phyloP scores from a whole-genome alignment of 2,888 invertebrate species.

The Cheilosia pagana region DNA sequence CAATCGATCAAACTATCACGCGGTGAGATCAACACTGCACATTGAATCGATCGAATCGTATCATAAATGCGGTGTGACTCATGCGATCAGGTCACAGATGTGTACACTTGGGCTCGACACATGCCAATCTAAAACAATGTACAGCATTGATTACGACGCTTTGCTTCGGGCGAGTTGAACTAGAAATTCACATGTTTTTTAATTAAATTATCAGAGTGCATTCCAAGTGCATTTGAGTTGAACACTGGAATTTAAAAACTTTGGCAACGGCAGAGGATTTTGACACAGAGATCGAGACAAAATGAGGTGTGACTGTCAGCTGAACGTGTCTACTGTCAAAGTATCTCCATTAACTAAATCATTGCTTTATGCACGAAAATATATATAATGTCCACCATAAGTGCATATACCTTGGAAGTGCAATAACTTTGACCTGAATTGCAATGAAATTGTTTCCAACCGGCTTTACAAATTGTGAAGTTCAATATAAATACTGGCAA shows the following conservation, averaged over 20 bases:
- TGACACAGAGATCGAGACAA: not conserved
- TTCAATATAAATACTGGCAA: constrained; percentile 31
- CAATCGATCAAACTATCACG: constrained; percentile 66
- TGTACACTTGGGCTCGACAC: constrained; percentile 47
- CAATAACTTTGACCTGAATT: constrained; percentile 62
- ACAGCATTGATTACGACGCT: constrained; percentile 35
- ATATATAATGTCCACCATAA: constrained; percentile 6
- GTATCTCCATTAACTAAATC: not conserved
- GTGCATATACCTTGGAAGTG: constrained; percentile 18
- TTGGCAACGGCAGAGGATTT: not conserved
- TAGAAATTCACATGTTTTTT: constrained; percentile 32
- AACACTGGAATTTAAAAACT: constrained; percentile 5
- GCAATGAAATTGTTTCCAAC: constrained; percentile 39
- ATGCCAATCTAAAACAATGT: constrained; percentile 44
- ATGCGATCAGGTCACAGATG: constrained; percentile 36
- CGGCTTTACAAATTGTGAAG: constrained; percentile 31
- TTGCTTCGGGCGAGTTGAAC: constrained; percentile 42
- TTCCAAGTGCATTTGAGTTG: constrained; percentile 33
- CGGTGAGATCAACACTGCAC: constrained; percentile 66
- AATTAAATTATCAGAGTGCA: constrained; percentile 37
- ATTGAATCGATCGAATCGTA: constrained; percentile 36
- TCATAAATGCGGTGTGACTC: constrained; percentile 45
- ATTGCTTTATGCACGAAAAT: not conserved
- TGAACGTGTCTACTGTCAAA: not conserved
- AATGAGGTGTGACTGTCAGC: not conserved